Base-by-base conservation (phyloP, 2,113 vertebrate genomes). In the Tragelaphus strepsiceros region DNA sequence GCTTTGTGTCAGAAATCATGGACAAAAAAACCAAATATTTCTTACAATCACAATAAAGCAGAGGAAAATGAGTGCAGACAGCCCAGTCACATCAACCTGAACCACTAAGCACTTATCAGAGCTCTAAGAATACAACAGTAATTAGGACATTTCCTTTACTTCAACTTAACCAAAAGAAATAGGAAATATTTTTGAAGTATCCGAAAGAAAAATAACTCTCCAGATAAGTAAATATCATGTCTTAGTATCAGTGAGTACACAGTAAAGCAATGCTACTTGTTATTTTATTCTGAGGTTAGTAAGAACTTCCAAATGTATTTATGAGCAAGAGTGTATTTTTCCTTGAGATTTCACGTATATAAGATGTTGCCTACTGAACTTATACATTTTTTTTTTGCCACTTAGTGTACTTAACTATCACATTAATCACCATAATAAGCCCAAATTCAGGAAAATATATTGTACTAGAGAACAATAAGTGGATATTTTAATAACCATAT, bases 401-500 rank as follows among this genome's bases (percentile, higher is more conserved):
- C 81, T 92, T 85, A 81, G 2, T 90, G 59, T 86, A 74, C 84
- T 96, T 94, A 87, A 78, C 2, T 14, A 91, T 91, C 43, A 92
- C 46, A 28, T 90, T 84, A 95, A 95, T 77, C 32, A 51, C 21
- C 13, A 81, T 88, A 84, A 88, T 61, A 91, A 78, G 3, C 11
- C 8, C 35, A 96, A 62, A 78, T 19, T 61, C 21, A 81, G 15
- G 12, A 53, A 88, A 97, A 96, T 51, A 71, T 61, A 46, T 61
- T 95, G 24, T 91, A 54, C 14, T 51, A 64, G 5, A 81, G 49
- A 93, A 84, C 7, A 92, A 62, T 85, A 90, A 96, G 62, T 81
- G 13, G 4, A 61, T 91, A 97, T 97, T 91, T 97, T 91, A 85
- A 87, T 84, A 97, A 87, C 35, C 19, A 88, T 82, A 51, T 59